Base-by-base conservation (phyloP, 23 tunicate species). In the Phallusia fumigata region DNA sequence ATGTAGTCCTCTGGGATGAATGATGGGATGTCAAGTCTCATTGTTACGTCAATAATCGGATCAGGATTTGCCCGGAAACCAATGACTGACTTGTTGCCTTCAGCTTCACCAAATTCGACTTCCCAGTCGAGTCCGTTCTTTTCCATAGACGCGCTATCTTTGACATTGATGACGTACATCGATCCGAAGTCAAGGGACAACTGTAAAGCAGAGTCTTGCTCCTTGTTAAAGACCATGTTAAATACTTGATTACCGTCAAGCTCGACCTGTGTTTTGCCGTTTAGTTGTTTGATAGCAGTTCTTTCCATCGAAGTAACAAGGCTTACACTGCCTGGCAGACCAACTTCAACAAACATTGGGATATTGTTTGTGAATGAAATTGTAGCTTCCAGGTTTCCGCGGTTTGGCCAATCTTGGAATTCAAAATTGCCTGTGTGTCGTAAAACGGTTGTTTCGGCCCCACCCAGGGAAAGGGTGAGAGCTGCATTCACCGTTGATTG, bases 381-480 rank as follows among this genome's bases (percentile, higher is more conserved):
- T 19, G 77, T 74, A 8, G 40, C 12, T 32, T 74, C 77, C 12
- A 74, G 26, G 13, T 19, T 32, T 30, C 77, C 77, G 30, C 40
- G 36, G 26, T 74, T 19, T 30, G 77, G 77, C 77, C 77, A 74
- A 16, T 74, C 40, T 16, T 74, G 77, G 40, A 33, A 74, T 74
- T 74, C 31, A 16, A 21, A 33, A 16, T 31, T 33, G 26, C 40
- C 77, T 2, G 77, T 74, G 40, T 32, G 77, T 74, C 40, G 36
- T 11, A 74, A 13, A 32, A 32, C 40, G 19, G 40, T 12, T 65
- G 30, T 65, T 18, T 32, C 30, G 36, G 11, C 36, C 22, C 19
- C 77, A 28, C 30, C 40, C 5, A 74, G 22, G 8, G 77, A 74
- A 74, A 74, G 40, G 2, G 40, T 33, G 3, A 74, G 30, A 1